These are phyloP conservation scores for Pelecanoides urinatrix DNA, from an alignment of 2,113 vertebrate species.

Conservation along the genomic window DNA sequence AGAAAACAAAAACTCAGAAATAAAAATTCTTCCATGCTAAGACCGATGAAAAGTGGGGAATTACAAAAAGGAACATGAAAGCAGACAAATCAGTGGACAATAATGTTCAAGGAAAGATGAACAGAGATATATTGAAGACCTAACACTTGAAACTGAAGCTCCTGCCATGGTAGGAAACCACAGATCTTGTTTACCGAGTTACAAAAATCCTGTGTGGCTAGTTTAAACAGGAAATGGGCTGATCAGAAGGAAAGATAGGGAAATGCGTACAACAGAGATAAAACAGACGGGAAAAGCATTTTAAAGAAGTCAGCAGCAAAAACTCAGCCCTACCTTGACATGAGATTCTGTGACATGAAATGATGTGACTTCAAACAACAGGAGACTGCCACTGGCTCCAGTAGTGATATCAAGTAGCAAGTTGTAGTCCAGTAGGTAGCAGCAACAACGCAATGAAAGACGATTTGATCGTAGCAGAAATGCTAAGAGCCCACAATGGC, in stretches of 20 bases:
- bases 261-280: not conserved
- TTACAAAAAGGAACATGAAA: not conserved
- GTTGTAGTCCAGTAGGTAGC: not conserved
- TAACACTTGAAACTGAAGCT: not conserved
- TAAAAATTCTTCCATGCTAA: not conserved
- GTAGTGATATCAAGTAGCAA: not conserved
- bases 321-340: not conserved
- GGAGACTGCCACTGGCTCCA: not conserved
- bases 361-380: not conserved
- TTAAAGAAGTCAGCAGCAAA: not conserved
- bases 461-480: not conserved
- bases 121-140: not conserved
- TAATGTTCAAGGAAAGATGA: not conserved
- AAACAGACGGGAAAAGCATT: not conserved
- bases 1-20: not conserved
- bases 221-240: conserved; percentile 50
- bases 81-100: not conserved
- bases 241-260: conserved; percentile 46
- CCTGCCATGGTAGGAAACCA: conserved; percentile 15
- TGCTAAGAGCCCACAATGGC: not conserved
- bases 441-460: not conserved
- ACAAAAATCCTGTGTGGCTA: not conserved
- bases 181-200: conserved; percentile 27
- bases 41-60: not conserved
- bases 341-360: not conserved